phyloP scores from a whole-genome alignment of 2,888 invertebrate genomes.

The Thymelicus lineola region DNA sequence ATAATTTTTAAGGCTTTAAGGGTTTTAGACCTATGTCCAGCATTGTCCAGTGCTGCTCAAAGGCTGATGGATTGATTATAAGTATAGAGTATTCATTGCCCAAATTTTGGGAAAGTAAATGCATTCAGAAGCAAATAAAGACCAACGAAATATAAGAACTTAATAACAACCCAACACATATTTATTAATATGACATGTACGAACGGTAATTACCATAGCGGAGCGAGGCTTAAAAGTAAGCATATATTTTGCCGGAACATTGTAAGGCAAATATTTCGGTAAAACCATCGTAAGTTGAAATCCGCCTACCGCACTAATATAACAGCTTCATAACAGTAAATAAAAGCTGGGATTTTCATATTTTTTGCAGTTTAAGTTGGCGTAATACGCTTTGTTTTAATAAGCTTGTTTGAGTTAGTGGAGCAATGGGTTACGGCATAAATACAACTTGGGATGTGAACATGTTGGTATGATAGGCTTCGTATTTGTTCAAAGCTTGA shows the following conservation, averaged over 20 bases:
- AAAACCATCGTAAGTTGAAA: constrained; percentile 15
- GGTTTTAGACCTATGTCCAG: too few species aligned
- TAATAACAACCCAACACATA: neutral
- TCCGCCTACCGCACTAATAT: constrained; percentile 9
- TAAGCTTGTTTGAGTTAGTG: constrained; percentile 21
- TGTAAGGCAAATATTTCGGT: constrained; percentile 20
- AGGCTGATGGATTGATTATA: too few species aligned
- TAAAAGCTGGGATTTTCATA: constrained; percentile 27
- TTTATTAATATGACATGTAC: neutral
- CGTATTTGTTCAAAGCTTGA: neutral
- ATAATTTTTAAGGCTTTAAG: too few species aligned
- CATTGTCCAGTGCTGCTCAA: too few species aligned
- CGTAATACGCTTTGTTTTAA: constrained; percentile 29
- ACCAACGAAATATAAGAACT: neutral
- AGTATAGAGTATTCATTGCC: too few species aligned
- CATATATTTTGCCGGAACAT: constrained; percentile 6
- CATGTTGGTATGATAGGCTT: neutral
- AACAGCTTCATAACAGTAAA: constrained; percentile 23
- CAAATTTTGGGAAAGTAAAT: too few species aligned
- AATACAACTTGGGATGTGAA: constrained; percentile 5
- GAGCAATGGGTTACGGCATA: constrained; percentile 8
- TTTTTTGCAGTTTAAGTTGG: constrained; percentile 28
- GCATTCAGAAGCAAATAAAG: neutral
- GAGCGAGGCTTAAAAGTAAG: neutral
- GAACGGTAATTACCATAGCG: neutral